phyloP scores from a whole-genome alignment of 2,797 vertebrate genomes.

The Tragelaphus oryx region DNA sequence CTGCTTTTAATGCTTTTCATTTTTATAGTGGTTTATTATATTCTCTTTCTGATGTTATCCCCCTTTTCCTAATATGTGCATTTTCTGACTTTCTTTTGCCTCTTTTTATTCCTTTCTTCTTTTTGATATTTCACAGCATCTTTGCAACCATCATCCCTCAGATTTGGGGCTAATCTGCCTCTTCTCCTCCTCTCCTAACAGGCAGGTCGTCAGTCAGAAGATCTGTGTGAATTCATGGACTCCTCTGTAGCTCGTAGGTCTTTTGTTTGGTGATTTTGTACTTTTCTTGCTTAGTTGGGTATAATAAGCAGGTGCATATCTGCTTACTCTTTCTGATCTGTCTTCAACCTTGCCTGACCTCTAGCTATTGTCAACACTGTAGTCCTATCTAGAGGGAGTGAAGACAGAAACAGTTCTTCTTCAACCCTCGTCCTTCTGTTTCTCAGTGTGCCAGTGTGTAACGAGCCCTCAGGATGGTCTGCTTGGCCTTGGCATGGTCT shows the following conservation, averaged over 20 bases:
- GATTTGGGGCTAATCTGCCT: neutral
- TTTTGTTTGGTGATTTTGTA: neutral
- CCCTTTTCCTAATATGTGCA: neutral
- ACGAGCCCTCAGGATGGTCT: neutral
- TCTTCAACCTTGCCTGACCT: neutral
- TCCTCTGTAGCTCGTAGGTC: neutral
- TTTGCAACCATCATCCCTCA: neutral
- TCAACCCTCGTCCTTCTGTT: neutral
- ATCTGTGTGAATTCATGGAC: neutral
- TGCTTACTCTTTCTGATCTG: neutral
- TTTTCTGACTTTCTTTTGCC: neutral
- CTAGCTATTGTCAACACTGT: neutral
- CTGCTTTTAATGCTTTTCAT: neutral
- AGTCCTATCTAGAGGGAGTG: neutral
- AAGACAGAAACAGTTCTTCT: neutral
- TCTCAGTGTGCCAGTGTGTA: neutral
- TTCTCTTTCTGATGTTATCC: neutral
- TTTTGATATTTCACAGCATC: neutral
- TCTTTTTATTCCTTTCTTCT: neutral
- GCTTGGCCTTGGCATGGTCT: neutral
- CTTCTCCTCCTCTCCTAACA: neutral
- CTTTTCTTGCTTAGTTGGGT: neutral
- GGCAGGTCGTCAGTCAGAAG: neutral
- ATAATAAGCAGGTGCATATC: neutral
- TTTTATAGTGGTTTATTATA: neutral